Evolutionary conservation across 2,888 invertebrate species (phyloP).

Genomic region (Agonum fuliginosum): DNA sequence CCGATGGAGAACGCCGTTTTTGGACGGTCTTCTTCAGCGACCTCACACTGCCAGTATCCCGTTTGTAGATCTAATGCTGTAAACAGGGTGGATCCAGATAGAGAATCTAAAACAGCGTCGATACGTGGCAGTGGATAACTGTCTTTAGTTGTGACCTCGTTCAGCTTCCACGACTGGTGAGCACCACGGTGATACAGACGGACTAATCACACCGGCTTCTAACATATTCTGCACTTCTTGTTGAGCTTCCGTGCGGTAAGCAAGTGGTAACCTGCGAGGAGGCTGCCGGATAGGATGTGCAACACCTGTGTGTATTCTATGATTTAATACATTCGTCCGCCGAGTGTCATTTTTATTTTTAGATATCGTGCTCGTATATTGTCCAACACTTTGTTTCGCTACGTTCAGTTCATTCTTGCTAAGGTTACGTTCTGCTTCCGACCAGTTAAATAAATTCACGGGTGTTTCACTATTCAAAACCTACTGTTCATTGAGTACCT

Average conservation of each 20-base stretch:
- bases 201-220: slow-evolving; percentile 4
- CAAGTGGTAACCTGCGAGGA: background rate
- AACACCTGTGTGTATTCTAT: too few species aligned
- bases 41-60: slow-evolving; percentile 1
- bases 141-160: too few species aligned
- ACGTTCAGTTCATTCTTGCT: background rate
- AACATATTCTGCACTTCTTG: background rate
- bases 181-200: background rate
- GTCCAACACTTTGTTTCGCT: background rate
- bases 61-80: too few species aligned
- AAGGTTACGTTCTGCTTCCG: background rate
- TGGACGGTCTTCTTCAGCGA: background rate
- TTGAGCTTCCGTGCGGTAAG: background rate
- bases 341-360: too few species aligned
- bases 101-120: too few species aligned
- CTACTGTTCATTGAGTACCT: too few species aligned
- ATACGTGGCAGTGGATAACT: too few species aligned
- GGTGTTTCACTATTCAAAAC: background rate
- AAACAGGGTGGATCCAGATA: too few species aligned
- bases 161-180: background rate
- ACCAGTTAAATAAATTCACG: background rate
- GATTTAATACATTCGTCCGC: too few species aligned
- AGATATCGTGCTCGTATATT: too few species aligned
- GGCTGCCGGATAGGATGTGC: background rate
- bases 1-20: background rate